Conservation (phyloP, 2,797 vertebrate genomes). For the Sarcoramphus papa region DNA sequence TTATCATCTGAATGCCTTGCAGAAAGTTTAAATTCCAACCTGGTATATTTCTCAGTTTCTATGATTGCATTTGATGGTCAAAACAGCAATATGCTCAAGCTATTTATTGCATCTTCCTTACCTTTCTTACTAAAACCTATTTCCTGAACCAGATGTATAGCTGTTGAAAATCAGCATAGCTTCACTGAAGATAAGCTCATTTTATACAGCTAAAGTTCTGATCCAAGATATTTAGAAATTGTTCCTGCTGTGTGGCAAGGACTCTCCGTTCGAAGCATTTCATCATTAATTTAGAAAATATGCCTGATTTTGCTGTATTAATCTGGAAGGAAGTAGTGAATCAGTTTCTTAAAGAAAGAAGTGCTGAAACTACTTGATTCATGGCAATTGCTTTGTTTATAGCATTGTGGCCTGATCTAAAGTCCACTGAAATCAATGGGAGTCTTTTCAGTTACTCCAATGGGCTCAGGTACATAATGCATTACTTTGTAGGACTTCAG, state of each 20-base stretch:
- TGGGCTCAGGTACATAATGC: slow-evolving; percentile 34
- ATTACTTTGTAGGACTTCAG: slow-evolving; percentile 3
- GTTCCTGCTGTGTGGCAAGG: background rate
- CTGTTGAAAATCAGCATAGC: background rate
- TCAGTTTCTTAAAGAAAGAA: background rate
- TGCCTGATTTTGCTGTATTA: background rate
- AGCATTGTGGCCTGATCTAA: slow-evolving; percentile 56
- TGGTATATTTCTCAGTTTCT: slow-evolving; percentile 74
- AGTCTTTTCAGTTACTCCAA: background rate
- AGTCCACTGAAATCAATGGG: slow-evolving; percentile 23
- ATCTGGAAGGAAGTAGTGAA: background rate
- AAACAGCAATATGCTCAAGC: slow-evolving; percentile 19
- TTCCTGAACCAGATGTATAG: background rate
- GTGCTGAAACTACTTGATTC: background rate
- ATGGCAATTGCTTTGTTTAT: slow-evolving; percentile 25
- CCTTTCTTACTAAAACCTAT: background rate
- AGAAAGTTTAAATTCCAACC: slow-evolving; percentile 78
- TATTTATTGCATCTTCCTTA: background rate
- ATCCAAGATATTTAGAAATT: background rate
- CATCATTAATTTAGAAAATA: background rate
- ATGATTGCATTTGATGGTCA: slow-evolving; percentile 61
- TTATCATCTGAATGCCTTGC: slow-evolving; percentile 78
- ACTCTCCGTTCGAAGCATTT: background rate
- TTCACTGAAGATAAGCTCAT: background rate
- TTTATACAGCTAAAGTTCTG: background rate